Conservation (phyloP, 2,888 invertebrate genomes). For the Scaptomyza caliginosa region DNA sequence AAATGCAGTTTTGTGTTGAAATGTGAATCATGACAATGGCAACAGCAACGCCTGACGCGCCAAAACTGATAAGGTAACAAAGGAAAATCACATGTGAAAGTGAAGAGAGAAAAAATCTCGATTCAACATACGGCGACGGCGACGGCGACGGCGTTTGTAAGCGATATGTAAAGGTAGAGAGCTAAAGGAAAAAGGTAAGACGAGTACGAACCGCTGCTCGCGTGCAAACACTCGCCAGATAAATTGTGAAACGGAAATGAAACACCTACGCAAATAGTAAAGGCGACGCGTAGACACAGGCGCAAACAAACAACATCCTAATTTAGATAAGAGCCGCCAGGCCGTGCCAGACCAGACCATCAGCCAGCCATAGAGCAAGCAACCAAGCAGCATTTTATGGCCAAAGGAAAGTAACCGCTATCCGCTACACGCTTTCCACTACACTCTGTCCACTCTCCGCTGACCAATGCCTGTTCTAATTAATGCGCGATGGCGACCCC, state of each 20-base stretch:
- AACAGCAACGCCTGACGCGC: conserved; percentile 31
- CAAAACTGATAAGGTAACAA: conserved; percentile 66
- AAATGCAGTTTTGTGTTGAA: conserved; percentile 57
- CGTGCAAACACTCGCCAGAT: conserved; percentile 69
- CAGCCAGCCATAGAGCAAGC: conserved; percentile 8
- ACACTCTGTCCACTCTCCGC: conserved; percentile 13
- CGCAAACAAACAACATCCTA: conserved; percentile 79
- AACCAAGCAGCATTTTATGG: conserved; percentile 55
- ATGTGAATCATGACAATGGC: conserved; percentile 55
- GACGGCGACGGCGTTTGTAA: conserved; percentile 14
- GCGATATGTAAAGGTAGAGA: conserved; percentile 17
- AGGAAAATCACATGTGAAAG: conserved; percentile 68
- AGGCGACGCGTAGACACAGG: conserved; percentile 75
- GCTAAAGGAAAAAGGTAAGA: conserved; percentile 39
- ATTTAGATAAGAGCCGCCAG: conserved; percentile 77
- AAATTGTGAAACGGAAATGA: conserved; percentile 81
- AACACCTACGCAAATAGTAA: conserved; percentile 82
- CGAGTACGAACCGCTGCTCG: conserved; percentile 40
- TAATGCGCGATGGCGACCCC: conserved; percentile 67
- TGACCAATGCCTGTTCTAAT: conserved; percentile 70
- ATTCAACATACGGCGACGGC: conserved; percentile 23
- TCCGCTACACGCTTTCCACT: not conserved
- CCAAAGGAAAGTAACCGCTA: conserved; percentile 62
- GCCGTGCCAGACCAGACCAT: conserved; percentile 4
- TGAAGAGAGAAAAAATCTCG: conserved; percentile 30